A percentile compares a stretch with the other conserved stretches of the same genome.
Evolutionary conservation across 2,797 vertebrate species (phyloP).

Genomic region (Loris lydekkerianus): DNA sequence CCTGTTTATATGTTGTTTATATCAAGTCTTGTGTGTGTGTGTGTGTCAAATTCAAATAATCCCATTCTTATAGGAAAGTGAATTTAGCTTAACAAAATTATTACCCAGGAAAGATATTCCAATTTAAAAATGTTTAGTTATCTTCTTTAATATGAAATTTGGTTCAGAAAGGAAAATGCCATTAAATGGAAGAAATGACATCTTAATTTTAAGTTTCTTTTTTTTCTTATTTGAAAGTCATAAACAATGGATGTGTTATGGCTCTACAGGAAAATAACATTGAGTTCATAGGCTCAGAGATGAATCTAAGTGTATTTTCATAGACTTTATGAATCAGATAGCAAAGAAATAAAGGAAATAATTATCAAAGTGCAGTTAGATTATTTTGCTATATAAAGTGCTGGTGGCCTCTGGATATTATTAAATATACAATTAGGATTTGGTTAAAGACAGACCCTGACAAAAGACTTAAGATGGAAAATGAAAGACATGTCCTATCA

Average conservation of each 20-base stretch:
- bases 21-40: conserved; percentile 8
- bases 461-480: neutral
- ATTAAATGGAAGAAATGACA: neutral
- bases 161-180: neutral
- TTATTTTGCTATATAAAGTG: neutral
- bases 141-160: neutral
- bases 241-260: neutral
- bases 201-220: neutral
- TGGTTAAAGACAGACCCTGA: neutral
- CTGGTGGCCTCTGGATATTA: neutral
- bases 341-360: neutral
- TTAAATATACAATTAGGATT: neutral
- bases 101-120: neutral
- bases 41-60: neutral
- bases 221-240: neutral
- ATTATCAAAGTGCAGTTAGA: neutral
- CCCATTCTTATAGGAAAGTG: neutral
- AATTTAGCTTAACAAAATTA: neutral
- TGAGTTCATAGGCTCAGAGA: neutral
- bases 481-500: neutral
- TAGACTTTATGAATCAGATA: neutral
- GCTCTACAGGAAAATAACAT: neutral
- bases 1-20: neutral
- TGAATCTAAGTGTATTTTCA: neutral
- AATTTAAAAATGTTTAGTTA: conserved; percentile 21